These are phyloP conservation scores for Helostoma temminkii DNA, from an alignment of 2,797 vertebrate species.

Conservation along the genomic window DNA sequence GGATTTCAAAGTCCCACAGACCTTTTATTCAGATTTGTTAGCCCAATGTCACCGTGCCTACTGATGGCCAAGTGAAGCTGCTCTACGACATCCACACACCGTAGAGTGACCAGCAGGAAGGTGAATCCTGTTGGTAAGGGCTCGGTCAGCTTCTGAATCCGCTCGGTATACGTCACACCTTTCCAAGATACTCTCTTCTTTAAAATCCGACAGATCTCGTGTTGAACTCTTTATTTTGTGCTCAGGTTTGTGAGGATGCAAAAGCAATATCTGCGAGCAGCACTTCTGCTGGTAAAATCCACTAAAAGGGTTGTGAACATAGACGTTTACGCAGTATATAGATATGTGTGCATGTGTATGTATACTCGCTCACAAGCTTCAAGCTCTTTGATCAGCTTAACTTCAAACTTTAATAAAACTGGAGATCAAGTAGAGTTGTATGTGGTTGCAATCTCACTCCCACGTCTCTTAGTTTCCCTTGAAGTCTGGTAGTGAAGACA, in stretches of 20 bases:
- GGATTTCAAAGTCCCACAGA: conserved; percentile 68
- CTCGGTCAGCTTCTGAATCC: conserved; percentile 31
- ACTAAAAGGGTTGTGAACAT: conserved; percentile 6
- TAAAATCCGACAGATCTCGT: conserved; percentile 36
- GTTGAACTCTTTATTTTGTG: conserved; percentile 3
- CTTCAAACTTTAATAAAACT: conserved; percentile 54
- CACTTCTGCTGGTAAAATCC: background rate
- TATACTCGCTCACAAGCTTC: conserved; percentile 2
- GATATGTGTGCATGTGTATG: background rate
- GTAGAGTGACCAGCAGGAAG: conserved; percentile 70
- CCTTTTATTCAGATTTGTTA: conserved; percentile 76
- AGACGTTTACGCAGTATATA: background rate
- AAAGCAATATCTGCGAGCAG: conserved; percentile 26
- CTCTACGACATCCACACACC: conserved; percentile 76
- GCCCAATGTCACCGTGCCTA: conserved; percentile 53
- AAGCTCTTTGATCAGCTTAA: conserved; percentile 62
- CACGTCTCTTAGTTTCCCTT: conserved; percentile 53
- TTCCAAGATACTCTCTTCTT: conserved; percentile 19
- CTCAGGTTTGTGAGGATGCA: conserved; percentile 32
- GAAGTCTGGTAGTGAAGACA: conserved; percentile 60
- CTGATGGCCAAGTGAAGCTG: conserved; percentile 70
- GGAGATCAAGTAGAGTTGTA: conserved; percentile 48
- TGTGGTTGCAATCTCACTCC: conserved; percentile 23
- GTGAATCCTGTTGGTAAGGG: conserved; percentile 55
- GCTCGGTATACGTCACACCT: conserved; percentile 22